Percentiles rank a stretch among this genome's conserved stretches.
These are phyloP conservation scores for Micronisus gabar DNA, from an alignment of 2,113 vertebrate genomes.

Conservation along the genomic window DNA sequence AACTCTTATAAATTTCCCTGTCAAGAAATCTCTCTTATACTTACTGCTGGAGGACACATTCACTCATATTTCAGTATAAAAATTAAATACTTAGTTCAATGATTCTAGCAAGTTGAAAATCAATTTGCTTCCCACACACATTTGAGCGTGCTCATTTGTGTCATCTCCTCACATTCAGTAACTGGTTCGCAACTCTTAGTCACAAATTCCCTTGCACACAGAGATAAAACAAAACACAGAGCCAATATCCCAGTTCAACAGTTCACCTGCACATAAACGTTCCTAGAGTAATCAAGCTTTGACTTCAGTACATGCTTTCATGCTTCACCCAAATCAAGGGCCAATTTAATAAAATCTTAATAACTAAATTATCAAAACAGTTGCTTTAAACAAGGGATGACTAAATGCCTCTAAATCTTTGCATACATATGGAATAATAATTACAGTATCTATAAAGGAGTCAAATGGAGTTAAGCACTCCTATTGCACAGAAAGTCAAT, in stretches of 20 bases:
- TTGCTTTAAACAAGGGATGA: not conserved
- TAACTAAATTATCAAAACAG: not conserved
- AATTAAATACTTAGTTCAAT: not conserved
- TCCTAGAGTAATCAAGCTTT: not conserved
- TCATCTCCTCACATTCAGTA: not conserved
- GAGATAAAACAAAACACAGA: conserved; percentile 12
- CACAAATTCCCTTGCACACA: not conserved
- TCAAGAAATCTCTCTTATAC: not conserved
- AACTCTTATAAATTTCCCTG: not conserved
- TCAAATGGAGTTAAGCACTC: not conserved
- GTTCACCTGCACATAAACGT: not conserved
- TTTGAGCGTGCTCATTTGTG: not conserved
- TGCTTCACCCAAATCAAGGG: not conserved
- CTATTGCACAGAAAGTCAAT: not conserved
- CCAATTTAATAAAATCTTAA: not conserved
- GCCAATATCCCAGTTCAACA: not conserved
- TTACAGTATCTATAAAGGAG: not conserved
- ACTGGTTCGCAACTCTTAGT: not conserved
- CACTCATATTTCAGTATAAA: not conserved
- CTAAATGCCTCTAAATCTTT: not conserved
- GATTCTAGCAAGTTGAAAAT: not conserved
- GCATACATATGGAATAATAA: not conserved
- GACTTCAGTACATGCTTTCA: not conserved
- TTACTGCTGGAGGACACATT: not conserved
- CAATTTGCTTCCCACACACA: not conserved